Evolutionary conservation across 2,797 vertebrate species (phyloP).

Genomic region (Arremon aurantiirostris): DNA sequence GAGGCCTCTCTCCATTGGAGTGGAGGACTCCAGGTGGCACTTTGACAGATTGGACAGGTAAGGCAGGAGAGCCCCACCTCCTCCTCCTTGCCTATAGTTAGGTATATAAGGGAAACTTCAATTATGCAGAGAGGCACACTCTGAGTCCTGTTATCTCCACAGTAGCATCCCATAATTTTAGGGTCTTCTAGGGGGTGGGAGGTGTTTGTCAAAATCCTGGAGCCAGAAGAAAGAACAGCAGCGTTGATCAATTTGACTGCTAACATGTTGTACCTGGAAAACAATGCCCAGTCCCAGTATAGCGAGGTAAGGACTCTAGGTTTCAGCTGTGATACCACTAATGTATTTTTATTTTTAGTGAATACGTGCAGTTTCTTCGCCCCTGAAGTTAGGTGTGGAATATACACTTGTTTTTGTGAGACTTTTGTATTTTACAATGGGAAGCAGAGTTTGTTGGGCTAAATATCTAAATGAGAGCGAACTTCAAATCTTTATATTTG

Average conservation of each 20-base stretch:
- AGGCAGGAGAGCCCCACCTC: slow-evolving; percentile 84
- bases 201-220: slow-evolving; percentile 91
- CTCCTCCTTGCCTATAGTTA: slow-evolving; percentile 80
- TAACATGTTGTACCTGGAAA: slow-evolving; percentile 99
- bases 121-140: slow-evolving; percentile 82
- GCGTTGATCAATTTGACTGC: slow-evolving; percentile 97
- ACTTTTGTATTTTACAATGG: not conserved
- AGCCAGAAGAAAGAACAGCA: slow-evolving; percentile 96
- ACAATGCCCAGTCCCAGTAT: slow-evolving; percentile 92
- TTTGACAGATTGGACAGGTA: slow-evolving; percentile 92
- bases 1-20: slow-evolving; percentile 83
- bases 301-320: slow-evolving; percentile 90
- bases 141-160: slow-evolving; percentile 79
- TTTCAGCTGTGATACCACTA: slow-evolving; percentile 24
- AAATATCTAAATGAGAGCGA: not conserved
- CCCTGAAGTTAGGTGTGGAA: not conserved
- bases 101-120: slow-evolving; percentile 90
- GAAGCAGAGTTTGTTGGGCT: not conserved
- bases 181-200: slow-evolving; percentile 83
- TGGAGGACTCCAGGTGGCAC: slow-evolving; percentile 86
- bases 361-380: not conserved
- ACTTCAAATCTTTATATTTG: not conserved
- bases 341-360: not conserved
- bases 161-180: slow-evolving; percentile 71
- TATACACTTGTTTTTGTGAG: not conserved